These are phyloP conservation scores for Bimastos eiseni DNA, from an alignment of 2,888 invertebrate genomes.

Conservation along the genomic window DNA sequence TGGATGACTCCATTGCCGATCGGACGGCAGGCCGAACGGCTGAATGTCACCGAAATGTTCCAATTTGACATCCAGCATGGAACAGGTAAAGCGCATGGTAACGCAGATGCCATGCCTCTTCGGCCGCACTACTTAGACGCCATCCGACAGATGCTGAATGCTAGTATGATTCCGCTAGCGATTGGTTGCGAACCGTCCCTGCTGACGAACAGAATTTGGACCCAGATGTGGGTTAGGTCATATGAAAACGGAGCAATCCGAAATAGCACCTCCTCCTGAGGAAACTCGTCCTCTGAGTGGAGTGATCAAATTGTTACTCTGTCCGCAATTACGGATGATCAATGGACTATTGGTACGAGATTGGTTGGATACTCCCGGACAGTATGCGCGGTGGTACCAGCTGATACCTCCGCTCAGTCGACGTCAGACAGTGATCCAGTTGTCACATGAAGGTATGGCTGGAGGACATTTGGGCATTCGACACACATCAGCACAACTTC, in stretches of 20 bases:
- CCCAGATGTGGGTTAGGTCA: not conserved
- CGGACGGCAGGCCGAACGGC: no score
- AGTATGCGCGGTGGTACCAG: not conserved
- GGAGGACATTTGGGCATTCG: not conserved
- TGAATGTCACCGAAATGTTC: no score
- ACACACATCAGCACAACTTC: no score
- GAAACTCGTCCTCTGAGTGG: not conserved
- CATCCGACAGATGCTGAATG: no score
- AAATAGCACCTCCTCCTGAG: rapidly evolving
- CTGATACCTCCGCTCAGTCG: not conserved
- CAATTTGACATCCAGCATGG: no score
- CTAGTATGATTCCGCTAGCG: no score
- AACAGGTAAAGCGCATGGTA: no score
- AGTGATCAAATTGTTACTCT: rapidly evolving
- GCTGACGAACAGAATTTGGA: not conserved
- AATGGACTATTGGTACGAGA: not conserved
- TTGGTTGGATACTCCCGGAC: no score
- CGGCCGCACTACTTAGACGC: no score
- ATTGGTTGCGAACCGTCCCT: no score
- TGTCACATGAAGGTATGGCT: not conserved
- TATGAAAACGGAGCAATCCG: not conserved
- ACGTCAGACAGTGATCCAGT: not conserved
- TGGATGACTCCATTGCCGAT: no score
- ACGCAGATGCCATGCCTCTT: no score
- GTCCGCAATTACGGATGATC: not conserved